Conservation (phyloP, 2,113 vertebrate genomes). For the Zosterops pallidus region DNA sequence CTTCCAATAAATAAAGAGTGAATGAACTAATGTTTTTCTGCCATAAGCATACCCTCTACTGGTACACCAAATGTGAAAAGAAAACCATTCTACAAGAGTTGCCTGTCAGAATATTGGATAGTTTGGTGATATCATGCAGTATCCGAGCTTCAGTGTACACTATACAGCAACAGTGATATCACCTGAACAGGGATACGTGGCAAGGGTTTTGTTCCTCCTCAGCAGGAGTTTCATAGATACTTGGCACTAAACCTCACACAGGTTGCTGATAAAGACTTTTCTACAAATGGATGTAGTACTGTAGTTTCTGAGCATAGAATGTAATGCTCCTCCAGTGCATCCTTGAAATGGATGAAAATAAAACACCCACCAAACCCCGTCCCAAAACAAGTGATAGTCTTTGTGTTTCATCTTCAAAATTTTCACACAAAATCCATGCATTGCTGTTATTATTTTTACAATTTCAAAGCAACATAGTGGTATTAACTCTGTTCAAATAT, state of each 20-base stretch:
- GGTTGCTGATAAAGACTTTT: neutral
- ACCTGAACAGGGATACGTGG: neutral
- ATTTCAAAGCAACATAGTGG: neutral
- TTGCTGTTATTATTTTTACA: neutral
- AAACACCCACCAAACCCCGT: neutral
- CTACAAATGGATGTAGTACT: neutral
- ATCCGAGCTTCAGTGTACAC: neutral
- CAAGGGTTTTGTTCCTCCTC: neutral
- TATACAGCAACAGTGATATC: neutral
- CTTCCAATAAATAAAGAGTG: neutral
- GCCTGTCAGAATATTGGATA: neutral
- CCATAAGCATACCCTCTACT: neutral
- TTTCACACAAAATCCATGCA: neutral
- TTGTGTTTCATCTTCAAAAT: neutral
- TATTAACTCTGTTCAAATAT: neutral
- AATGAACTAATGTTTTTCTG: neutral
- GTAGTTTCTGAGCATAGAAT: neutral
- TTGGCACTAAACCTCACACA: neutral
- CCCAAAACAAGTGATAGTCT: neutral
- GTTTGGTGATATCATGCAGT: neutral
- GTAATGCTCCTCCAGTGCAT: neutral
- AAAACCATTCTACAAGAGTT: neutral
- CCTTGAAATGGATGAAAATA: neutral
- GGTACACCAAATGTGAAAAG: neutral
- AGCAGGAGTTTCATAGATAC: neutral